phyloP scores from a whole-genome alignment of 2,888 invertebrate genomes.

The Chrysolina oricalcia region DNA sequence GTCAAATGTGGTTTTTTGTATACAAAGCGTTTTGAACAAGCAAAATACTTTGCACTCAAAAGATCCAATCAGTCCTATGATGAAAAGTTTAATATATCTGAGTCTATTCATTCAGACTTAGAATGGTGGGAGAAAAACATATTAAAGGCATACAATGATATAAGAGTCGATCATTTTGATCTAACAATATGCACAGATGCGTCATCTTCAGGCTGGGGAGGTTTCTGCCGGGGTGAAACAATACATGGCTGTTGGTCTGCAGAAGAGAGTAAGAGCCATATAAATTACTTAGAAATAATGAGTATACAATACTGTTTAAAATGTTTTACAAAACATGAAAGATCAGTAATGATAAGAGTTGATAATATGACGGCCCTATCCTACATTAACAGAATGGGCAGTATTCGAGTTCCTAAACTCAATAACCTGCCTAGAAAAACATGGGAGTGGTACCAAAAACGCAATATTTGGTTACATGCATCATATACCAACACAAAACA shows the following conservation, averaged over 20 bases:
- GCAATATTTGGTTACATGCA: too few relatives aligned
- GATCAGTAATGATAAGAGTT: too few relatives aligned
- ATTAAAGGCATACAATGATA: background rate
- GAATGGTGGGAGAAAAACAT: background rate
- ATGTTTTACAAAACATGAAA: too few relatives aligned
- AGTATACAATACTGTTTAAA: too few relatives aligned
- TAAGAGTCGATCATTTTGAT: background rate
- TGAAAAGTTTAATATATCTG: background rate
- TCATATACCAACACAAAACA: too few relatives aligned
- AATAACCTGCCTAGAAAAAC: too few relatives aligned
- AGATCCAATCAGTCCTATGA: background rate
- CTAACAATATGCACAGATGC: conserved; percentile 28
- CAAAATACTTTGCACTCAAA: conserved; percentile 12
- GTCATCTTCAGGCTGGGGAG: conserved; percentile 10
- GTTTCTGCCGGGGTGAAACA: background rate
- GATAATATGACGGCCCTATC: too few relatives aligned
- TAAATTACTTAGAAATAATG: conserved; percentile 4
- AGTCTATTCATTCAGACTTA: background rate
- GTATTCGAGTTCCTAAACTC: too few relatives aligned
- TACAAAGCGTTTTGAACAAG: conserved; percentile 13
- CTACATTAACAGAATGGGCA: too few relatives aligned
- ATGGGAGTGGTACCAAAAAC: too few relatives aligned
- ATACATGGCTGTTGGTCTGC: background rate
- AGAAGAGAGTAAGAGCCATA: conserved; percentile 1
- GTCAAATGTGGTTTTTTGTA: conserved; percentile 23